phyloP scores from a whole-genome alignment of 2,113 vertebrate species.

The Microcebus murinus region DNA sequence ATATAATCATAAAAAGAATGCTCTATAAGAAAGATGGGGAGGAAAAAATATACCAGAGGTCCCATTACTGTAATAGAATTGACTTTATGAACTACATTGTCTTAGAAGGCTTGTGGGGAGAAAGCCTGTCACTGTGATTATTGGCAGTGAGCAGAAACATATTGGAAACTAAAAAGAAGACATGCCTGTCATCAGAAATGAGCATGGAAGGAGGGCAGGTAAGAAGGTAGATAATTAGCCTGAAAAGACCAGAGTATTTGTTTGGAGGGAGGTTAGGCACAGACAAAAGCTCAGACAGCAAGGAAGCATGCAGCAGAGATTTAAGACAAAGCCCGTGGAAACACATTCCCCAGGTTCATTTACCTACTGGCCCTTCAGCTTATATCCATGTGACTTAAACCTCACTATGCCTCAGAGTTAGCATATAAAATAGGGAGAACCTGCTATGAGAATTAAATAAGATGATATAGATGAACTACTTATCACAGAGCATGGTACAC shows the following conservation, averaged over 20 bases:
- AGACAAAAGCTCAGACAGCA: not conserved
- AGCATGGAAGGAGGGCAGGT: not conserved
- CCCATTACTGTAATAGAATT: not conserved
- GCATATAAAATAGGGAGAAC: not conserved
- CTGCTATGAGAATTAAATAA: not conserved
- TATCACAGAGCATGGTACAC: not conserved
- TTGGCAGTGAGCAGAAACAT: not conserved
- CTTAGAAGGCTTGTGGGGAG: not conserved
- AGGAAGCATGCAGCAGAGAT: fast-evolving
- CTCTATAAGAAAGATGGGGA: not conserved
- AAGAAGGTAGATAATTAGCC: no score
- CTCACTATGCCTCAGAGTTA: not conserved
- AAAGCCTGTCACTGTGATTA: not conserved
- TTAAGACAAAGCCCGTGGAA: not conserved
- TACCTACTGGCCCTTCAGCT: not conserved
- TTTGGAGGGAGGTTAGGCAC: not conserved
- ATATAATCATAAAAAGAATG: not conserved
- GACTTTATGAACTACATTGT: not conserved
- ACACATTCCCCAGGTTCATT: not conserved
- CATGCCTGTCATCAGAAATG: not conserved
- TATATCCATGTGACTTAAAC: not conserved
- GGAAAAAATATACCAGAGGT: not conserved
- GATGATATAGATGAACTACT: not conserved
- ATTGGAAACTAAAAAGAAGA: not conserved
- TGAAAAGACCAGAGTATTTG: not conserved